Evolutionary conservation across 2,113 vertebrate species (phyloP).

Genomic region (Labeo catla): DNA sequence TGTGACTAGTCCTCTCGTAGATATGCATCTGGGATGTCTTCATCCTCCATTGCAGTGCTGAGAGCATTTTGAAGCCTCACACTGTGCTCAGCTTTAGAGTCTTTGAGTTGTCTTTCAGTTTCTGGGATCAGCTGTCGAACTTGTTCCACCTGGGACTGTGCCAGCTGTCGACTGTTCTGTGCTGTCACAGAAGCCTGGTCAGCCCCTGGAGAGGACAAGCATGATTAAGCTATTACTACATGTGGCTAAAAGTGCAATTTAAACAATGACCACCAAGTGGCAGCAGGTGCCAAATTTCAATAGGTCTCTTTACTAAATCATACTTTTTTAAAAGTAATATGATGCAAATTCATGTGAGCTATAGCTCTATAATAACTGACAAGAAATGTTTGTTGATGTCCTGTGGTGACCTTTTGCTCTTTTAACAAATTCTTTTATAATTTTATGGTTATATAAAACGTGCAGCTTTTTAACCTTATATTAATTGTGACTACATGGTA

Average conservation of each 20-base stretch:
- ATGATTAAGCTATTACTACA: background rate
- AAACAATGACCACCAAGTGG: slow-evolving; percentile 5
- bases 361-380: no score
- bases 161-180: slow-evolving; percentile 79
- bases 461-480: no score
- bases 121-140: slow-evolving; percentile 76
- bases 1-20: slow-evolving; percentile 59
- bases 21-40: slow-evolving; percentile 65
- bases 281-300: background rate
- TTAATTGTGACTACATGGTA: no score
- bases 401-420: no score
- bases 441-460: no score
- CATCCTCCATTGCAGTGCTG: slow-evolving; percentile 27
- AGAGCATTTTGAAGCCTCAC: slow-evolving; percentile 25
- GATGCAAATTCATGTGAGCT: background rate
- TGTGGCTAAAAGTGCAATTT: background rate
- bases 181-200: slow-evolving; percentile 79
- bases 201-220: slow-evolving; percentile 73
- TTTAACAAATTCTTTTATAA: no score
- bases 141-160: slow-evolving; percentile 80
- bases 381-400: no score
- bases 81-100: slow-evolving; percentile 71
- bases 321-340: background rate
- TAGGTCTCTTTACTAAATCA: background rate
- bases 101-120: slow-evolving; percentile 80